Evolutionary conservation across 2,888 invertebrate species (phyloP), one percentile per base, ranked within the genome.

Genomic region (Drosophila pegasa): DNA sequence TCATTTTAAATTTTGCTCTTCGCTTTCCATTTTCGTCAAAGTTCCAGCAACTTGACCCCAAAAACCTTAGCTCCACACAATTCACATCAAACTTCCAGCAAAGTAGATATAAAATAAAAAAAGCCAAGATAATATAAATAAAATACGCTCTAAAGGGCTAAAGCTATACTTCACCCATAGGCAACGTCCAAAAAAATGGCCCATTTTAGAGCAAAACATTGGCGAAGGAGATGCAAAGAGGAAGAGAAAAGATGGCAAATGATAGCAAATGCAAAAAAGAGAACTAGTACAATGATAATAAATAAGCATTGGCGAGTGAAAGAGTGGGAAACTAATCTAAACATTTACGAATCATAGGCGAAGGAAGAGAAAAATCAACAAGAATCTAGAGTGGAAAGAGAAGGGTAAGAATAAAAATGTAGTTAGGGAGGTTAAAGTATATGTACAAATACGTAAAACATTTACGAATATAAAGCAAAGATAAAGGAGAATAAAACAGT

Each of bases 1-100:
- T 62, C 69, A 40, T 50, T 68, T 68, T 18, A 61, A 41, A 68
- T 61, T 69, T 75, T 41, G 54, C 50, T 51, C 35, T 25, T 25
- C 47, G 51, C 54, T 48, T 62, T 48, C 47, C 31, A 14, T 20
- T 48, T 48, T 48, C 29, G 2, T 29, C 27, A 62, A 58, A 51
- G 22, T 59, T 41, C 29, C 43, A 52, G 56, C 51, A 65, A 45
- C 29, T 43, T 33, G 45, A 29, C 31, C 47, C 29, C 3, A 16
- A 33, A 56, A 43, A 33, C 22, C 45, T 31, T 16, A 22, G n/a
- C 18, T 18, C 3, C 7, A 45, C 16, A 3, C 27, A 7, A 45
- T 27, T 16, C 12, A 27, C 16, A 4, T 3, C 45, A 16, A 16
- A 45, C 41, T 41, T 41, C 8, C 14, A 20, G 20, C 43, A 45